Conservation (phyloP, 2,113 vertebrate species). For the Chaetorhynchus papuensis region DNA sequence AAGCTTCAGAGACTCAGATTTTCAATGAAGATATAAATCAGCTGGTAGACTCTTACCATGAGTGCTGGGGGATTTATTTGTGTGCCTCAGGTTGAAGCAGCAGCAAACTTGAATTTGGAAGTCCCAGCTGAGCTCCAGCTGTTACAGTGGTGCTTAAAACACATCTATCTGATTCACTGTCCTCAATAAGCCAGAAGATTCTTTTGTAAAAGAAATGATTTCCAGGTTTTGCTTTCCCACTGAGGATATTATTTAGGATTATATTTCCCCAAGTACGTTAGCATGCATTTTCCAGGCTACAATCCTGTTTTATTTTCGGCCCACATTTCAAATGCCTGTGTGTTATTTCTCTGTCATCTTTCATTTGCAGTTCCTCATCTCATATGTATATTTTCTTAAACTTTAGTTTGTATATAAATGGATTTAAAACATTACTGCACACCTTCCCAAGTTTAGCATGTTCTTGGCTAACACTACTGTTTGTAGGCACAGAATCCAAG, state of each 20-base stretch:
- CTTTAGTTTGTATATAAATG: slow-evolving; percentile 36
- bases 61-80: slow-evolving; percentile 31
- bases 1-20: neutral
- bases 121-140: neutral
- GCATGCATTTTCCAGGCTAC: slow-evolving; percentile 20
- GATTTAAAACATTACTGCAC: slow-evolving; percentile 28
- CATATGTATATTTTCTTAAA: slow-evolving; percentile 49
- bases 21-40: slow-evolving; percentile 14
- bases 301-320: slow-evolving; percentile 20
- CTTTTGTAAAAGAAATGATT: slow-evolving; percentile 36
- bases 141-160: neutral
- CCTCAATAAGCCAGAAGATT: neutral
- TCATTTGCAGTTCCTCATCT: slow-evolving; percentile 49
- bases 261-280: slow-evolving; percentile 24
- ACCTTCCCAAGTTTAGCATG: slow-evolving; percentile 29
- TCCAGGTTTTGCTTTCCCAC: slow-evolving; percentile 35
- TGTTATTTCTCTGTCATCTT: slow-evolving; percentile 50
- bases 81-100: neutral
- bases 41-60: neutral
- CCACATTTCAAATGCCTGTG: neutral
- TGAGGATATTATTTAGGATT: slow-evolving; percentile 36
- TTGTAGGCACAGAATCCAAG: neutral
- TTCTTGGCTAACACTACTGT: neutral
- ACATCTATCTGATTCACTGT: neutral
- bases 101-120: slow-evolving; percentile 14